Conservation (phyloP, 2,113 vertebrate genomes). For the Strix aluco region DNA sequence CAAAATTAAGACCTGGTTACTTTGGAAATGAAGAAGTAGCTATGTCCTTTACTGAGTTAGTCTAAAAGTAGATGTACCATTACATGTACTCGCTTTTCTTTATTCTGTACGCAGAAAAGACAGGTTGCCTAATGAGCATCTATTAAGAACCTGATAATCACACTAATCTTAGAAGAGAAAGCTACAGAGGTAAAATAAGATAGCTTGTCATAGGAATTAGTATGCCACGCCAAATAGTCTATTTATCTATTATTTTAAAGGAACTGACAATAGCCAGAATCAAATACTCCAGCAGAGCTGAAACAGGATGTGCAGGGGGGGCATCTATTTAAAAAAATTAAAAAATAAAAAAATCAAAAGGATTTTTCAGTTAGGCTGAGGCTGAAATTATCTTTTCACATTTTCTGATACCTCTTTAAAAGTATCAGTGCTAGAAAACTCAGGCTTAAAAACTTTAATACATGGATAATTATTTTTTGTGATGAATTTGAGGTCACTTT, state of each 20-base stretch:
- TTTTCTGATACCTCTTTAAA: background rate
- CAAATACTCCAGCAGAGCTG: background rate
- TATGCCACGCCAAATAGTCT: background rate
- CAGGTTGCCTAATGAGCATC: background rate
- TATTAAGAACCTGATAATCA: background rate
- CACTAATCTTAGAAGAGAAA: background rate
- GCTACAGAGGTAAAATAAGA: background rate
- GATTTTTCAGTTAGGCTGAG: background rate
- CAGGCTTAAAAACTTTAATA: background rate
- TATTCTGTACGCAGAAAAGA: background rate
- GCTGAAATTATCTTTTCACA: background rate
- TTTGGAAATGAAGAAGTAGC: background rate
- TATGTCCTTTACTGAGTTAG: background rate
- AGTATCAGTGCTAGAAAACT: background rate
- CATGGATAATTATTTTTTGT: background rate
- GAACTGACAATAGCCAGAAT: background rate
- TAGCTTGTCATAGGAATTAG: background rate
- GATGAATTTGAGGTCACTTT: background rate
- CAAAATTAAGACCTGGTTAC: background rate
- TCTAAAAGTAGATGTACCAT: background rate
- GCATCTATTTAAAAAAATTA: background rate
- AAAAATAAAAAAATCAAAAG: background rate
- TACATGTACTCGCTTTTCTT: background rate
- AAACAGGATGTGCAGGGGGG: background rate
- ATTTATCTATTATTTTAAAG: background rate